Percentiles rank a stretch among this genome's conserved stretches.
Evolutionary conservation across 2,888 invertebrate genomes (phyloP).

Genomic region (Hirtodrosophila cameraria): DNA sequence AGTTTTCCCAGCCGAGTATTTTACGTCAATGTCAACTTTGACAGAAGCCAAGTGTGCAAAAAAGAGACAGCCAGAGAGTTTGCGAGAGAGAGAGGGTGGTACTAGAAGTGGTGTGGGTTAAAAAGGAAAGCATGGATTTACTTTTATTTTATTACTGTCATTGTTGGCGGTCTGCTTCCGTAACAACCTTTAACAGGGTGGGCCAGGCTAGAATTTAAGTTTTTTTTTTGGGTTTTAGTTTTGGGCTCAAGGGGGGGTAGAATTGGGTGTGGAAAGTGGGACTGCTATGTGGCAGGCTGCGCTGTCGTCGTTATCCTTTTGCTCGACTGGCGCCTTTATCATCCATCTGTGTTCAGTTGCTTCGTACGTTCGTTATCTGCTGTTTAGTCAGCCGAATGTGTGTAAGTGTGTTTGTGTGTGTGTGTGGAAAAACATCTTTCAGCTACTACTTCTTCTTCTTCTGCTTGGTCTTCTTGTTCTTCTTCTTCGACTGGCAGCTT

Average conservation of each 20-base stretch:
- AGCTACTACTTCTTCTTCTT: too few species aligned
- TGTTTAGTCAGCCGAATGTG: slow-evolving; percentile 77
- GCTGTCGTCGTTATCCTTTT: slow-evolving; percentile 65
- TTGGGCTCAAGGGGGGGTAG: neutral
- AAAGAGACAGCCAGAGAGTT: neutral
- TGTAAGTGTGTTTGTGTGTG: slow-evolving; percentile 16
- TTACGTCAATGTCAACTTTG: slow-evolving; percentile 77
- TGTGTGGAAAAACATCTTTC: too few species aligned
- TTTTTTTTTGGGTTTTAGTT: slow-evolving; percentile 9
- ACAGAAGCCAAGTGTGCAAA: slow-evolving; percentile 56
- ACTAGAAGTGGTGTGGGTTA: too few species aligned
- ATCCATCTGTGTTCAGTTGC: slow-evolving; percentile 61
- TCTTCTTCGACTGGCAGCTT: slow-evolving; percentile 43
- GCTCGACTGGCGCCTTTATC: slow-evolving; percentile 67
- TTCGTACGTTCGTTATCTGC: slow-evolving; percentile 60
- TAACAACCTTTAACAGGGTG: slow-evolving; percentile 32
- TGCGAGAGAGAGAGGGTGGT: slow-evolving; percentile 1
- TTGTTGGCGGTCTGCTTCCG: slow-evolving; percentile 59
- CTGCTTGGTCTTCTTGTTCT: slow-evolving; percentile 30
- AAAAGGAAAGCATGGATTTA: slow-evolving; percentile 70
- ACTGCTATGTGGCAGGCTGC: slow-evolving; percentile 36
- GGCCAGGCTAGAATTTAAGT: slow-evolving; percentile 5
- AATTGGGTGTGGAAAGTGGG: neutral
- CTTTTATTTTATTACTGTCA: slow-evolving; percentile 80
- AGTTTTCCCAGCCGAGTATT: slow-evolving; percentile 65